Evolutionary conservation across 2,888 invertebrate genomes (phyloP), one percentile per base, ranked within the genome.

Genomic region (Cheilosia urbana): DNA sequence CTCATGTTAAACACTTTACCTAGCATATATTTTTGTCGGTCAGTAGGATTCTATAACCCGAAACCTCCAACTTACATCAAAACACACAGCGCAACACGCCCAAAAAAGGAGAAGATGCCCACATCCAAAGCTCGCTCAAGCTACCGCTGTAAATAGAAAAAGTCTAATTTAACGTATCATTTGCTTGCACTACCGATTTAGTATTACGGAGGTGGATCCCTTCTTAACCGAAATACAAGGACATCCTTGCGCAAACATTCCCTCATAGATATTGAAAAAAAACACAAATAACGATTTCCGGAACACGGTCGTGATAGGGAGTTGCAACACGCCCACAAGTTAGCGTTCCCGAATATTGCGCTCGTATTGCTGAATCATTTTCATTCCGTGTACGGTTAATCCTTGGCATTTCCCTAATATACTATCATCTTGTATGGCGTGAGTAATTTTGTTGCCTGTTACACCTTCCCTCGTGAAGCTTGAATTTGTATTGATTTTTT

Each of bases 331-430:
- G 21, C 49, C 49, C 7, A 21, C 11, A 42, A 19, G 47, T 42
- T 63, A 49, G 63, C 66, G 47, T 57, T 68, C 27, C 30, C 34
- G 34, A 53, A 37, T 30, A 72, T 60, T 53, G 51, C 49, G 11
- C 19, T 19, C 30, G 17, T 17, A 63, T 19, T 49, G 49, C 49
- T 21, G 49, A 21, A 53, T 71, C 66, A 68, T 34, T 62, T 72
- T 34, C 62, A 82, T 82, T 60, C 72, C 42, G n/a, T 60, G 66
- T 77, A 82, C 72, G 72, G 71, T 30, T 72, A 45, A 72, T 82
- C 62, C 72, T 55, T 49, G 58, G 45, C 60, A 77, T 82, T 49
- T 51, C 57, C 57, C 65, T 71, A 77, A 77, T 82, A 71, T 40
- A 60, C 71, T 71, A 17, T 42, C 63, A 58, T 45, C 62, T 60